phyloP scores from a whole-genome alignment of 1,140 invertebrate genomes.

The Dreissena polymorpha region DNA sequence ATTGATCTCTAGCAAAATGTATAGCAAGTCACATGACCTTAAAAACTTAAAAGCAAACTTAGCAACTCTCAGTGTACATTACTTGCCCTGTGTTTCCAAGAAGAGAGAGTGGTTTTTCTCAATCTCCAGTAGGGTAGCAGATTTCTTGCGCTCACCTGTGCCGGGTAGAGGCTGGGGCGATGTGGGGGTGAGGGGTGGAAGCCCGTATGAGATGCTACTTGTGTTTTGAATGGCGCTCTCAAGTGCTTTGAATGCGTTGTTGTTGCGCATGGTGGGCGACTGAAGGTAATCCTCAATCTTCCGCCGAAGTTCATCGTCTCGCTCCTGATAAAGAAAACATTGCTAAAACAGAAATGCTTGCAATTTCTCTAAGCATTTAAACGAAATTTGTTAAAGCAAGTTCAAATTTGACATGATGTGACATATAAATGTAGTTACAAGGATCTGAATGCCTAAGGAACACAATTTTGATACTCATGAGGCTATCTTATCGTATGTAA shows the following conservation, averaged over 20 bases:
- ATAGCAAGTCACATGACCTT: conserved; percentile 50
- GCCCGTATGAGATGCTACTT: conserved; percentile 40
- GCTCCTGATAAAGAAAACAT: neutral
- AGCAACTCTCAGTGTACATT: conserved; percentile 47
- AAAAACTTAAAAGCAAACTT: neutral
- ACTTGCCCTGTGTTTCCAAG: conserved; percentile 92
- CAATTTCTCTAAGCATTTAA: no score
- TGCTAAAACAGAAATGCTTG: no score
- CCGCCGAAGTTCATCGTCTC: conserved; percentile 28
- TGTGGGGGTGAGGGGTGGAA: conserved; percentile 33
- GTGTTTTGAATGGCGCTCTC: conserved; percentile 48
- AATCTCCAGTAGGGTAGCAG: conserved; percentile 93
- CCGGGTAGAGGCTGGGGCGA: conserved; percentile 52
- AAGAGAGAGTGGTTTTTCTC: conserved; percentile 92
- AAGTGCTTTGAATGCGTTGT: conserved; percentile 40
- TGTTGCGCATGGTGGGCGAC: conserved; percentile 38
- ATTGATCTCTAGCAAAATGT: conserved; percentile 11
- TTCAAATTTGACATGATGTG: no score
- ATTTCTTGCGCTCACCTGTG: conserved; percentile 89
- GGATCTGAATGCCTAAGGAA: no score
- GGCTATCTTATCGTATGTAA: no score
- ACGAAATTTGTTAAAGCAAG: no score
- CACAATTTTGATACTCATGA: no score
- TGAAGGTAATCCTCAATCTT: conserved; percentile 48
- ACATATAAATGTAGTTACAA: no score